A percentile compares a stretch with the other conserved stretches of the same genome.
Conservation (phyloP, 2,113 vertebrate genomes). For the Pluvianellus socialis region DNA sequence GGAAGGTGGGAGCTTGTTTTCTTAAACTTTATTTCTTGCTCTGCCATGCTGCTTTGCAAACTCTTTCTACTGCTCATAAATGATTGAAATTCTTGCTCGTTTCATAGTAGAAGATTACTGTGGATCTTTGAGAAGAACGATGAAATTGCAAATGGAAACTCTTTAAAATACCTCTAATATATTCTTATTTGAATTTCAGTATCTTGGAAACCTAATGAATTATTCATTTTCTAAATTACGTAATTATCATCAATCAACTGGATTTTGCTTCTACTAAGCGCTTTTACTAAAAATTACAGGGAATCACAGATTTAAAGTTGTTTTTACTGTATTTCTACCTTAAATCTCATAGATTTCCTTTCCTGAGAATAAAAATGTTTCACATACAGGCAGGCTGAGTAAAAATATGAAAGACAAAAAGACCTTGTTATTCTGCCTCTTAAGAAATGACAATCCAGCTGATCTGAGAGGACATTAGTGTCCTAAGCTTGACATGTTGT, state of each 20-base stretch:
- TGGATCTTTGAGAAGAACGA: not conserved
- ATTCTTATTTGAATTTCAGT: not conserved
- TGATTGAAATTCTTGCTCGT: not conserved
- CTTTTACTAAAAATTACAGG: not conserved
- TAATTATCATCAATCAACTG: not conserved
- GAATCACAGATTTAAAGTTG: not conserved
- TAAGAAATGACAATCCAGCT: not conserved
- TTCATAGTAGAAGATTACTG: not conserved
- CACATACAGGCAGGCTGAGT: accelerated
- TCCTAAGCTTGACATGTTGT: not conserved
- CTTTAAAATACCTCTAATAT: not conserved
- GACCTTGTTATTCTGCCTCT: not conserved
- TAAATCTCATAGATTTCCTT: not conserved
- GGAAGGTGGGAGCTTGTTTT: not conserved
- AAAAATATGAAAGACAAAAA: not conserved
- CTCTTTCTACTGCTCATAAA: not conserved
- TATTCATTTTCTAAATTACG: not conserved
- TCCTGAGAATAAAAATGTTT: not conserved
- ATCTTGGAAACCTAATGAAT: not conserved
- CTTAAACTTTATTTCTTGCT: not conserved
- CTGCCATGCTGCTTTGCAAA: not conserved
- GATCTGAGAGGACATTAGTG: not conserved
- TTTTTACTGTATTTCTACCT: not conserved
- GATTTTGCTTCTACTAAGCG: not conserved
- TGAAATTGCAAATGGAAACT: not conserved